Evolutionary conservation across 2,888 invertebrate species (phyloP), one percentile per base, ranked within the genome.

Genomic region (Nomada lathburiana): DNA sequence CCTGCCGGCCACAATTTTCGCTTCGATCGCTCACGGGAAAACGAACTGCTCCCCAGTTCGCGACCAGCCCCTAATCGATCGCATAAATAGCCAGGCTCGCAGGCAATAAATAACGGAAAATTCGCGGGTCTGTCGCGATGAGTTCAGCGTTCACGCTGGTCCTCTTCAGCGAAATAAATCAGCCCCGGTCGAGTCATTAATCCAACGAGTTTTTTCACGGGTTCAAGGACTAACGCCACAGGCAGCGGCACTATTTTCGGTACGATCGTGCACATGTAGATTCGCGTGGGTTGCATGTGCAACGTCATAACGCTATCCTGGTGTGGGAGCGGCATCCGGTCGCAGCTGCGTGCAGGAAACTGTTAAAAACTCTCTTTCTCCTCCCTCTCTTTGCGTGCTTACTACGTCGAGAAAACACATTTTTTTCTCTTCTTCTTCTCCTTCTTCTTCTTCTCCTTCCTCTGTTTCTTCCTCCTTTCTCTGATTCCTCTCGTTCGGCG

Each of bases 261-360:
- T 90, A 79, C 85, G 65, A 64, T 74, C 79, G 83, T 76, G 82
- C 82, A 82, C 82, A 84, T 86, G 81, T 79, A 89, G 80, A 65
- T 74, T 84, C 82, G 87, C 83, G 87, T 85, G 89, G 86, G 89
- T 78, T 79, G 89, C 82, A 86, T 84, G 82, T 90, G 89, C 89
- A 85, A 78, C 85, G 84, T 83, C 82, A 82, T 71, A 80, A 83
- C 76, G 76, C 69, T 77, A 76, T 74, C 67, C 80, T 72, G 80
- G 84, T 87, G 89, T 88, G 81, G 83, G 87, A 82, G 88, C 83
- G 82, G 85, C 88, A 90, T 90, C 90, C 90, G 90, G 88, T 89
- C 86, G 85, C 89, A 87, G 85, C 86, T 86, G 89, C 88, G 79
- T 85, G 87, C 90, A 89, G 90, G 90, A 90, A 90, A 89, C 89